Evolutionary conservation across 2,113 vertebrate genomes (phyloP).

Genomic region (Chitala chitala): DNA sequence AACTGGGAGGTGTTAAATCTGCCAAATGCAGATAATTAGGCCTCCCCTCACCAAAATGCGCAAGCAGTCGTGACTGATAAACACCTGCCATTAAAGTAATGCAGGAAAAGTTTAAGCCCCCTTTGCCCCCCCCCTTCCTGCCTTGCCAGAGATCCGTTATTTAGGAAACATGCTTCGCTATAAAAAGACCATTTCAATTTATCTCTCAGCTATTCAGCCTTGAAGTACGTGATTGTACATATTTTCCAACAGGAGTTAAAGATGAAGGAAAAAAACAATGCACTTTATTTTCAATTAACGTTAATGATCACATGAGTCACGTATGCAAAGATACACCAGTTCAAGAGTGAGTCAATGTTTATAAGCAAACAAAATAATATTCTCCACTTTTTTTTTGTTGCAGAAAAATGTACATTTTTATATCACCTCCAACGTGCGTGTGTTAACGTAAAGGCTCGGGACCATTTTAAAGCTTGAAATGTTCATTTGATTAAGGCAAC

Average conservation of each 20-base stretch:
- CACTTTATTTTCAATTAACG: no score
- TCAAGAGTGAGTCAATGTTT: no score
- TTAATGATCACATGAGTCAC: no score
- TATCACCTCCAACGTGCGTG: no score
- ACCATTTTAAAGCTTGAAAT: no score
- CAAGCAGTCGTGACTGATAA: constrained; percentile 70
- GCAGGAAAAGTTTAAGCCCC: constrained; percentile 26
- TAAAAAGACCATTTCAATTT: constrained; percentile 50
- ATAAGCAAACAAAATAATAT: no score
- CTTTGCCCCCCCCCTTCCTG: constrained; percentile 56
- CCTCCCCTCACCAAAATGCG: constrained; percentile 71
- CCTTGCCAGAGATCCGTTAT: constrained; percentile 56
- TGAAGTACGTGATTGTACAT: not conserved
- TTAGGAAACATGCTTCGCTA: constrained; percentile 33
- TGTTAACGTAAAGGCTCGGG: no score
- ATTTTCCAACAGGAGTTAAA: not conserved
- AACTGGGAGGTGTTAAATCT: constrained; percentile 88
- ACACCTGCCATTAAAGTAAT: constrained; percentile 60
- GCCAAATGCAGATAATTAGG: constrained; percentile 84
- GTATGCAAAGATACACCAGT: no score
- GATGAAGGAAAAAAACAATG: not conserved
- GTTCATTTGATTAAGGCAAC: no score
- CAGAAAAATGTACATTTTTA: no score
- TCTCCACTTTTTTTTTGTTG: no score
- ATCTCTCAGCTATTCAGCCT: constrained; percentile 32